Conservation (phyloP, 1,140 invertebrate species). For the Stegodyphus dumicola region DNA sequence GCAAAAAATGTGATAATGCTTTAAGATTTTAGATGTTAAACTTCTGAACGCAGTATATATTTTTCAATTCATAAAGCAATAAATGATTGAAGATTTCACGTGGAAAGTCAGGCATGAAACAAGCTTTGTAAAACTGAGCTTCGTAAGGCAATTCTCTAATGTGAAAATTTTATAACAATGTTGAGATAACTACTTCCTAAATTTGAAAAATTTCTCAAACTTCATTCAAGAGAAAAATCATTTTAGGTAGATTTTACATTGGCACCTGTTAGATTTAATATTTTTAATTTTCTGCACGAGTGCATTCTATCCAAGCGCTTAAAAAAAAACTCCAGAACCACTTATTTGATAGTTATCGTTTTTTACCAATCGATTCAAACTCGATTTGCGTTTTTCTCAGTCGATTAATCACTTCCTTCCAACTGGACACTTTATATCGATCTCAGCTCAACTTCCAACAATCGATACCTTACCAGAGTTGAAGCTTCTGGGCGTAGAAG, state of each 20-base stretch:
- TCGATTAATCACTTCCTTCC: constrained; percentile 57
- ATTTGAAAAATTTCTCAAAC: no score
- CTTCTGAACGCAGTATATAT: no score
- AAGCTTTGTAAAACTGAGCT: no score
- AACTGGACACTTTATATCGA: constrained; percentile 57
- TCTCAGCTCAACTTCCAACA: constrained; percentile 15
- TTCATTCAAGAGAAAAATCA: no score
- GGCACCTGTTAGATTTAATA: constrained; percentile 41
- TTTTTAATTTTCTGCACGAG: constrained; percentile 49
- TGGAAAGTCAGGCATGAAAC: no score
- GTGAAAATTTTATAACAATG: no score
- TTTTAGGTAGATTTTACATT: neutral
- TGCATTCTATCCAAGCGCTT: neutral
- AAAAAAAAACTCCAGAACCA: constrained; percentile 34
- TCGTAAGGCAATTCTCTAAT: no score
- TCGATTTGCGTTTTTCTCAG: constrained; percentile 59
- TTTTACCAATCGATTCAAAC: constrained; percentile 50
- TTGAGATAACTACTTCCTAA: no score
- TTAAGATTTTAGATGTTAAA: no score
- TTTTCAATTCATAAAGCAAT: no score
- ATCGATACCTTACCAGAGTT: constrained; percentile 14
- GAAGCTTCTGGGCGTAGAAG: neutral
- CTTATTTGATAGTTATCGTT: constrained; percentile 59
- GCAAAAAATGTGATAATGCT: no score
- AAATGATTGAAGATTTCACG: no score